Base-by-base conservation (phyloP, 1,140 invertebrate genomes). In the Drosophila micromelanica region DNA sequence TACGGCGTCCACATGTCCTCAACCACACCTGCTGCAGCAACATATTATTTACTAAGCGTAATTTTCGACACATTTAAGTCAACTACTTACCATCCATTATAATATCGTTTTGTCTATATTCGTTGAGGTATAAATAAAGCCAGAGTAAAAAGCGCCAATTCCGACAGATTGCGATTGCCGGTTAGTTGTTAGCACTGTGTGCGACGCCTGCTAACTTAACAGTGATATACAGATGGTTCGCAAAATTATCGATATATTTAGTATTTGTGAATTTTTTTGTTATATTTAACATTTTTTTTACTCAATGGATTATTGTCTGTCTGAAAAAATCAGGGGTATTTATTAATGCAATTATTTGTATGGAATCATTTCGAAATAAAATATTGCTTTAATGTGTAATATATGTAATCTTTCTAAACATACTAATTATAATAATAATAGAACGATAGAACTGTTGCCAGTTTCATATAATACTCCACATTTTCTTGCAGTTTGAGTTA, bases 1-100 rank as follows among this genome's bases (percentile, higher is more conserved):
- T 95, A 98, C 6, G 97, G 96, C 69, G 96, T 96, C 97, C 97
- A 98, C 92, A 97, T 93, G 92, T 97, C 96, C 86, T 96, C 95
- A 38, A 57, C 70, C 1, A 86, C 69, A 49, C 61, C 86, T 90
- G 59, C n/a, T 20, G 7, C 5, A 3, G 2, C 3, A 7, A 38
- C 1, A 4, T 5, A n/a, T 42, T 12, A 11, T 4, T 35, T 48
- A n/a, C 1, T 42, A 35, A 20, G n/a, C 23, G 30, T 45, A 3
- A 12, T 57, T 7, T 12, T 8, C 17, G 6, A 15, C 27, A 6
- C 15, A 6, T 40, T 6, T 4, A 5, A 2, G 1, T 40, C 3
- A 13, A 42, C 2, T 15, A 79, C 76, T 38, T 59, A 86, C 81
- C 82, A 35, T 86, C 81, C 81, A 86, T 86, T 72, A 87, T 42